A percentile compares a stretch with the other conserved stretches of the same genome.
These are phyloP conservation scores for Hemibagrus guttatus DNA, from an alignment of 2,797 vertebrate genomes.

Conservation along the genomic window DNA sequence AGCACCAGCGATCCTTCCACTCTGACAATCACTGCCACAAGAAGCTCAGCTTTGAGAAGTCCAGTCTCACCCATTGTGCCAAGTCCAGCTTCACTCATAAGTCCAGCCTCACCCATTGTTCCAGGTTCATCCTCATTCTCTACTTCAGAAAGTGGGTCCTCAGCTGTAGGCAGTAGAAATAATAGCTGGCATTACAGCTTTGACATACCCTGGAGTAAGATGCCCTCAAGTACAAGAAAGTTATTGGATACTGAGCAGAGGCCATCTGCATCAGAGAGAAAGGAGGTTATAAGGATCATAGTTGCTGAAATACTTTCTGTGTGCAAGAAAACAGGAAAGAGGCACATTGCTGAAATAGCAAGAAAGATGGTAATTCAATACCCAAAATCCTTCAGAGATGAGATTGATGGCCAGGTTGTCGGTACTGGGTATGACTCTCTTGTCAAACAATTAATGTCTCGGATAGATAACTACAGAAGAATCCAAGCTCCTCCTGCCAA, in stretches of 20 bases:
- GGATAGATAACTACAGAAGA: too few species aligned
- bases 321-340: slow-evolving; percentile 48
- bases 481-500: too few species aligned
- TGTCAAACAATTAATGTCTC: too few species aligned
- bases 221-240: slow-evolving; percentile 34
- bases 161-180: slow-evolving; percentile 1
- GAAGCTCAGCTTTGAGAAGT: background rate
- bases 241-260: slow-evolving; percentile 35
- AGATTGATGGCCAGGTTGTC: too few species aligned
- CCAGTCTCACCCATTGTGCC: background rate
- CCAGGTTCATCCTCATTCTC: too few species aligned
- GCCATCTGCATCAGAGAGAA: slow-evolving; percentile 41
- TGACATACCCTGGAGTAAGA: slow-evolving; percentile 23
- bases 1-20: background rate
- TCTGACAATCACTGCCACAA: background rate
- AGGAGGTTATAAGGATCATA: slow-evolving; percentile 39
- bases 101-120: background rate
- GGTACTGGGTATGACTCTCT: too few species aligned
- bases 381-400: too few species aligned
- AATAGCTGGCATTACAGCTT: slow-evolving; percentile 40
- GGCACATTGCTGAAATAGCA: slow-evolving; percentile 38
- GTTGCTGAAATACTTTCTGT: slow-evolving; percentile 38
- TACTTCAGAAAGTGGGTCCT: slow-evolving; percentile 13
- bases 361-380: too few species aligned
- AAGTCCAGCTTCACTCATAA: background rate